Evolutionary conservation across 2,797 vertebrate genomes (phyloP).

Genomic region (Kryptopterus vitreolus): DNA sequence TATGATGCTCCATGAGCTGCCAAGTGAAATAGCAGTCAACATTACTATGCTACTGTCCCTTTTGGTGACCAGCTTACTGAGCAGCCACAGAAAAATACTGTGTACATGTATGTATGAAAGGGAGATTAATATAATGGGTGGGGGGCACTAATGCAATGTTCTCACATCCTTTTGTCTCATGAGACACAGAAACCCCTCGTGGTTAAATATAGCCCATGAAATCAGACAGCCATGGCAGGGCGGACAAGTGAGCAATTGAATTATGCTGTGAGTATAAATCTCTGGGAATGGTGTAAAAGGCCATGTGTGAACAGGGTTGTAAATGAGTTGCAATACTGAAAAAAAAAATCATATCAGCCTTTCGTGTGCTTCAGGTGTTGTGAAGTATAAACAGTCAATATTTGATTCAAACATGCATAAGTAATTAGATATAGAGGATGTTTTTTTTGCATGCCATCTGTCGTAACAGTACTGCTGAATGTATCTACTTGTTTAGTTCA

Average conservation of each 20-base stretch:
- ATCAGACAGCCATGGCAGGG: not conserved
- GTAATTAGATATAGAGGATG: not conserved
- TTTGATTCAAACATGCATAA: not conserved
- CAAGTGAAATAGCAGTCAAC: constrained; percentile 38
- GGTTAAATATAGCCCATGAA: not conserved
- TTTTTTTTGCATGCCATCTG: constrained; percentile 16
- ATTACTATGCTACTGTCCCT: constrained; percentile 32
- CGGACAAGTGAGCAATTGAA: not conserved
- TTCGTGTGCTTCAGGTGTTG: not conserved
- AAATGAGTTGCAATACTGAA: not conserved
- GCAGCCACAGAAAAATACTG: constrained; percentile 25
- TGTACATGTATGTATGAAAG: constrained; percentile 3
- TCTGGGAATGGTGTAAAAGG: constrained; percentile 6
- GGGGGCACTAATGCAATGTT: constrained; percentile 45
- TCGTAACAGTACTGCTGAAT: constrained; percentile 4
- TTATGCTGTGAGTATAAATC: constrained; percentile 1
- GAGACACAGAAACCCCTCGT: constrained; percentile 31
- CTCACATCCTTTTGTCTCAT: constrained; percentile 18
- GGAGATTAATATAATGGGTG: constrained; percentile 41
- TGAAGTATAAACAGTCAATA: not conserved
- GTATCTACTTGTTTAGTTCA: not conserved
- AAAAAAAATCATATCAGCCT: not conserved
- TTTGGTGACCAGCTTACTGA: constrained; percentile 28
- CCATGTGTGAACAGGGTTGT: constrained; percentile 3
- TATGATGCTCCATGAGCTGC: constrained; percentile 31